Base-by-base conservation (phyloP, 2,888 invertebrate species). In the Hemicrepidius hirtus region DNA sequence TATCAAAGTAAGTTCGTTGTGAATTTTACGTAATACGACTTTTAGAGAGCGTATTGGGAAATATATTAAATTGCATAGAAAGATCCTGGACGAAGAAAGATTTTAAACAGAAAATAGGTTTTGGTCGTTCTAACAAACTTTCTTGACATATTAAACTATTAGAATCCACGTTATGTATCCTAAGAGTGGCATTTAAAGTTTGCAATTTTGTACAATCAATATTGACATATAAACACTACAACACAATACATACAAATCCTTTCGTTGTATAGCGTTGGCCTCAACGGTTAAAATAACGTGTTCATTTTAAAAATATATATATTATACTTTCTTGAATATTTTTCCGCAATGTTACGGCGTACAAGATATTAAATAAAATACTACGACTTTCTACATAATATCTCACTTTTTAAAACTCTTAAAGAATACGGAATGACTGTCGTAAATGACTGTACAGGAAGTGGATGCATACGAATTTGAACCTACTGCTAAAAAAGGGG, bases 221-320 rank as follows among this genome's bases (percentile, higher is more conserved):
- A 55, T 63, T 65, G 53, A 68, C 63, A 63, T 68, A 59, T 35
- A 72, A 72, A 72, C 46, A 72, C 68, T 68, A 72, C 57, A 69
- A 57, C 69, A 67, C 57, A 70, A 74, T 70, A 74, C 66, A 57
- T 24, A 67, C 50, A 77, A 75, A 77, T 75, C 66, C 67, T 73
- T 82, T 82, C 82, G 82, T 82, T 82, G 82, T 81, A 81, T 78
- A 78, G 71, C 76, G 73, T 78, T 79, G 77, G 77, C 78, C 79
- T 76, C 78, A 74, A 77, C 67, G 73, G 75, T 70, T 66, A 71
- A 75, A 69, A 68, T 62, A 75, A 73, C 49, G 40, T 32, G 53
- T 55, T 71, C 24, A 10, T 64, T 67, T 71, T 60, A 67, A 71
- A 71, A 71, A 71, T 67, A 71, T 66, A 55, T 55, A 16, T 50